Conservation (phyloP, 2,888 invertebrate genomes). For the Caenorhabditis japonica region DNA sequence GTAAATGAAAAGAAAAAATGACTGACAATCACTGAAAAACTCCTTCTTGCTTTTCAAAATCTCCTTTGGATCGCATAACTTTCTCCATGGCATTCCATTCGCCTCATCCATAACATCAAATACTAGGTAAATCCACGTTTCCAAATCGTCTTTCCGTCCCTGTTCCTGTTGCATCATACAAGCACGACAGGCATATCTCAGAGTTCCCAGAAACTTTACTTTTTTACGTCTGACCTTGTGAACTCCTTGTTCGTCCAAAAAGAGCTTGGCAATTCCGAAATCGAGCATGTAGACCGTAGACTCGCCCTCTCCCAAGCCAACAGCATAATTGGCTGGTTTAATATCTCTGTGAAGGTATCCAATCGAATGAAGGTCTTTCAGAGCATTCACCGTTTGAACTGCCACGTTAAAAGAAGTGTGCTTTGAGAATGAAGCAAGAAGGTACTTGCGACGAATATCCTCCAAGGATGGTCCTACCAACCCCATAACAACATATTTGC, state of each 20-base stretch:
- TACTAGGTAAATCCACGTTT: conserved; percentile 59
- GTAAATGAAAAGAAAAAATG: not conserved
- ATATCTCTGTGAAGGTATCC: conserved; percentile 61
- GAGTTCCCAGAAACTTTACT: conserved; percentile 61
- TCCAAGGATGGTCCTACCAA: conserved; percentile 59
- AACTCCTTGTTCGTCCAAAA: conserved; percentile 33
- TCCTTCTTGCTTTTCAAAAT: conserved; percentile 28
- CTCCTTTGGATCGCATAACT: conserved; percentile 7
- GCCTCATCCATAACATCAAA: conserved; percentile 54
- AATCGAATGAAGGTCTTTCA: conserved; percentile 53
- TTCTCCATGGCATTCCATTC: conserved; percentile 53
- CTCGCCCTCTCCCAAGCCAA: conserved; percentile 38
- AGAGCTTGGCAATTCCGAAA: conserved; percentile 52
- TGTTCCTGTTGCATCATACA: conserved; percentile 58
- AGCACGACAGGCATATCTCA: conserved; percentile 55
- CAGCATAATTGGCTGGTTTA: conserved; percentile 61
- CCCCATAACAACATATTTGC: conserved; percentile 62
- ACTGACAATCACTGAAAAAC: conserved; percentile 32
- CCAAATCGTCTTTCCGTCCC: conserved; percentile 60
- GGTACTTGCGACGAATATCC: conserved; percentile 55
- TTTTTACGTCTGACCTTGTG: conserved; percentile 44
- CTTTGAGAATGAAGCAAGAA: conserved; percentile 40
- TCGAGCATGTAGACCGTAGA: conserved; percentile 48
- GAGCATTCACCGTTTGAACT: conserved; percentile 48
- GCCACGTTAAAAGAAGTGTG: conserved; percentile 45